Evolutionary conservation across 2,113 vertebrate genomes (phyloP).

Genomic region (Monopterus albus): DNA sequence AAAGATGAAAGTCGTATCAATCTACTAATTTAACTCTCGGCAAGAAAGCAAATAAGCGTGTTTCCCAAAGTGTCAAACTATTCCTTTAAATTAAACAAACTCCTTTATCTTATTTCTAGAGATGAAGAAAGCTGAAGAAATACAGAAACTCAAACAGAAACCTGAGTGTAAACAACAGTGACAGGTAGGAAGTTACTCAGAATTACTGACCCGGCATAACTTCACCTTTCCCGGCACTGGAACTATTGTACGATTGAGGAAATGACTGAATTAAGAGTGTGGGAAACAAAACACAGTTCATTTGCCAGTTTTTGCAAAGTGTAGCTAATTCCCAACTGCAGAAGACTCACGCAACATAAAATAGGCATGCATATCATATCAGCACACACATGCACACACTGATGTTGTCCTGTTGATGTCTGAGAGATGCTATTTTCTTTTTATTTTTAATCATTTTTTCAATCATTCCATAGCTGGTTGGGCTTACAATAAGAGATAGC

Average conservation of each 20-base stretch:
- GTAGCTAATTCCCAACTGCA: conserved; percentile 13
- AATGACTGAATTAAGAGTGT: not conserved
- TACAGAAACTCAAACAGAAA: conserved; percentile 7
- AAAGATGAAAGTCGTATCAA: not conserved
- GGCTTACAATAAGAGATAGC: conserved; percentile 60
- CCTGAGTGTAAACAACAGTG: conserved; percentile 1
- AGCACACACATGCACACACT: conserved; percentile 32
- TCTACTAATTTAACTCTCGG: not conserved
- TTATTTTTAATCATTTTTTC: conserved; percentile 31
- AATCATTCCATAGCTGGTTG: conserved; percentile 71
- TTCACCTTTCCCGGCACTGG: not conserved
- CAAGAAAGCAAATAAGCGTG: not conserved
- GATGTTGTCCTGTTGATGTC: conserved; percentile 57
- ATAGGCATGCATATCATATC: conserved; percentile 33
- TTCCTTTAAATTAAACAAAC: not conserved
- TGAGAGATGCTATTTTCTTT: conserved; percentile 23
- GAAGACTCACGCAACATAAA: conserved; percentile 10
- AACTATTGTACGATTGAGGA: conserved; percentile 1
- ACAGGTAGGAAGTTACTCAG: not conserved
- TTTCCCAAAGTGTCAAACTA: not conserved
- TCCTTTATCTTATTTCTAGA: not conserved
- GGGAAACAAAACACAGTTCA: not conserved
- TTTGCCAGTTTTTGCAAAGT: not conserved
- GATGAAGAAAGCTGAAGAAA: not conserved
- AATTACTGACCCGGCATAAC: not conserved